These are phyloP conservation scores for Amphibalanus amphitrite DNA, from an alignment of 1,140 invertebrate genomes.

Conservation along the genomic window DNA sequence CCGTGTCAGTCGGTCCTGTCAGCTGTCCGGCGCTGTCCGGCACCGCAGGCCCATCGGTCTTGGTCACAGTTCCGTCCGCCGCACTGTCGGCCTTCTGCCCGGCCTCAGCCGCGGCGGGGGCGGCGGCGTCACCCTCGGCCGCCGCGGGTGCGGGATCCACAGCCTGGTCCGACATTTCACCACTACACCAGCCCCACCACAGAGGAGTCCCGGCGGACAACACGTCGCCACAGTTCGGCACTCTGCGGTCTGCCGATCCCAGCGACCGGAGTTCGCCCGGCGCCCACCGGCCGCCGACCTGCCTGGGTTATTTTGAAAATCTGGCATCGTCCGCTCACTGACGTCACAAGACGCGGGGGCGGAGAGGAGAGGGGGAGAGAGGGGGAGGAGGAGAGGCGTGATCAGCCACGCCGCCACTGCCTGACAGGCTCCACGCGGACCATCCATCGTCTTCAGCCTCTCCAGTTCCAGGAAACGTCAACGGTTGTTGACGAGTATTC, in stretches of 20 bases:
- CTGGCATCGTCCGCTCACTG: not conserved
- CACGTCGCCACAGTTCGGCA: not conserved
- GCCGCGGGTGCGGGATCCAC: not conserved
- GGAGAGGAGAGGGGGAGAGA: not conserved
- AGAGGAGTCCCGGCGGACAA: not conserved
- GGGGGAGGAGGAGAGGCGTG: no score
- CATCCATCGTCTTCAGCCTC: no score
- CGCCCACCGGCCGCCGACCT: no score
- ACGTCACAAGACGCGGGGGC: conserved; percentile 4
- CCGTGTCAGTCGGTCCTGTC: no score
- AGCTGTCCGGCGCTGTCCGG: no score
- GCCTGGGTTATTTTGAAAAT: not conserved
- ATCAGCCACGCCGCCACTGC: no score
- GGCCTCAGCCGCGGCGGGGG: not conserved
- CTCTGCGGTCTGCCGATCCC: not conserved
- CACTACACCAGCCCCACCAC: not conserved
- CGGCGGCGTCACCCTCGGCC: not conserved
- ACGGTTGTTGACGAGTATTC: no score
- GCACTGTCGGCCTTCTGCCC: not conserved
- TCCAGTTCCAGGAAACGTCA: no score
- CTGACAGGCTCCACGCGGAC: no score
- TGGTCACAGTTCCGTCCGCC: not conserved
- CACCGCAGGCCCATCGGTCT: not conserved
- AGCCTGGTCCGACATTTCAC: not conserved
- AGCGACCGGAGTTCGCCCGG: no score